phyloP scores from a whole-genome alignment of 2,797 vertebrate genomes.

The Microtus agrestis region DNA sequence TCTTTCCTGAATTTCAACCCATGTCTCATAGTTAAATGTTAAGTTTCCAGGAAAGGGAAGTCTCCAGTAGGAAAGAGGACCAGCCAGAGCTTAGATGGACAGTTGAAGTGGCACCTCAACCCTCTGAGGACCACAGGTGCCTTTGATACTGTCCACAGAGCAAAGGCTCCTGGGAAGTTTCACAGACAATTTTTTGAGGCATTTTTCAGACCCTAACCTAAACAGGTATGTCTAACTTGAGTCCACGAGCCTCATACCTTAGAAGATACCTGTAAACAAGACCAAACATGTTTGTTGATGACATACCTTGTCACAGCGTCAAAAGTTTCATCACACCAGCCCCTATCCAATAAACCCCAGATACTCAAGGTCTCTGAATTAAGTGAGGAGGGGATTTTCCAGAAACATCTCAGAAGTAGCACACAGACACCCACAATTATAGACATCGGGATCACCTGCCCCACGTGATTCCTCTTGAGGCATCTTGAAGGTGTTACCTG shows the following conservation, averaged over 20 bases:
- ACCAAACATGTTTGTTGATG: not conserved
- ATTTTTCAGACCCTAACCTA: not conserved
- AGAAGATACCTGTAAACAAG: not conserved
- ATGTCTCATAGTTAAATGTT: not conserved
- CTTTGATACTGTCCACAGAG: not conserved
- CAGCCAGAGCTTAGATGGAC: not conserved
- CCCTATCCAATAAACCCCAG: not conserved
- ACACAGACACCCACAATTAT: not conserved
- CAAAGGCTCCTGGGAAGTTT: not conserved
- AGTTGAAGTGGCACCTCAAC: not conserved
- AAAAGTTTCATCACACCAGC: not conserved
- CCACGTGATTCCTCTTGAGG: not conserved
- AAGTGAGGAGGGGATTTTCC: not conserved
- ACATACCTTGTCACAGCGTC: not conserved
- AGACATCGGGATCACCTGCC: not conserved
- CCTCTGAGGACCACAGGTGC: not conserved
- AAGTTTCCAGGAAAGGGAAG: slow-evolving; percentile 25
- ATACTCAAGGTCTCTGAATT: slow-evolving; percentile 48
- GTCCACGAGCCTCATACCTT: not conserved
- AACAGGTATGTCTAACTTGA: not conserved
- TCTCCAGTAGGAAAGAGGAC: not conserved
- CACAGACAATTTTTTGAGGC: not conserved
- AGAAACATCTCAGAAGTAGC: not conserved
- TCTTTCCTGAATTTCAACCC: not conserved
- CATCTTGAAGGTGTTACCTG: not conserved